Percentiles rank a stretch among this genome's conserved stretches.
Evolutionary conservation across 1,140 invertebrate species (phyloP).

Genomic region (Diprion similis): DNA sequence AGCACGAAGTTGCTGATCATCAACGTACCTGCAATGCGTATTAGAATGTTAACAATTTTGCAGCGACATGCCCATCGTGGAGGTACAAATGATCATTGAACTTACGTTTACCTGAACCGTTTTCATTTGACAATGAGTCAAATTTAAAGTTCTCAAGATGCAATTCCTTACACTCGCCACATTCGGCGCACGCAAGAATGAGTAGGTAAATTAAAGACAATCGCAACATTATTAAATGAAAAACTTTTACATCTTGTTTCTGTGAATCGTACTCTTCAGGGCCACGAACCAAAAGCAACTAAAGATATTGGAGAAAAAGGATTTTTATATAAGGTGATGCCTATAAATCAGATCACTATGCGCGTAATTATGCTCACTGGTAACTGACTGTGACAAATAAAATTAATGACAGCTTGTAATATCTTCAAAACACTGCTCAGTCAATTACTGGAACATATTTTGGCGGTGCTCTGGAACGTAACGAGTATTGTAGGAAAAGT

Average conservation of each 20-base stretch:
- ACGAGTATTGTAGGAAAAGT: neutral
- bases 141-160: slow-evolving; percentile 26
- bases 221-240: neutral
- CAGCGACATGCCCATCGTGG: neutral
- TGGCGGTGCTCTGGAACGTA: neutral
- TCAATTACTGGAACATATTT: neutral
- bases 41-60: slow-evolving; percentile 19
- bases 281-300: neutral
- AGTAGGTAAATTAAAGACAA: neutral
- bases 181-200: neutral
- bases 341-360: neutral
- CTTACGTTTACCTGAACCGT: slow-evolving; percentile 45
- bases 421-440: neutral
- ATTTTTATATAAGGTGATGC: slow-evolving; percentile 39
- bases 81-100: slow-evolving; percentile 27
- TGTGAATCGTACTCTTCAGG: neutral
- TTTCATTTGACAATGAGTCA: slow-evolving; percentile 36
- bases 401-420: slow-evolving; percentile 38
- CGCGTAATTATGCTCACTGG: slow-evolving; percentile 31
- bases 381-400: slow-evolving; percentile 42
- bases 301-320: neutral
- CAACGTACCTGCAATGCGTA: slow-evolving; percentile 35
- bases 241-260: neutral
- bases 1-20: slow-evolving; percentile 41
- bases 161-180: slow-evolving; percentile 29